Percentiles rank a stretch among this genome's conserved stretches.
phyloP scores from a whole-genome alignment of 23 tunicate species.

The Trididemnum miniatum region DNA sequence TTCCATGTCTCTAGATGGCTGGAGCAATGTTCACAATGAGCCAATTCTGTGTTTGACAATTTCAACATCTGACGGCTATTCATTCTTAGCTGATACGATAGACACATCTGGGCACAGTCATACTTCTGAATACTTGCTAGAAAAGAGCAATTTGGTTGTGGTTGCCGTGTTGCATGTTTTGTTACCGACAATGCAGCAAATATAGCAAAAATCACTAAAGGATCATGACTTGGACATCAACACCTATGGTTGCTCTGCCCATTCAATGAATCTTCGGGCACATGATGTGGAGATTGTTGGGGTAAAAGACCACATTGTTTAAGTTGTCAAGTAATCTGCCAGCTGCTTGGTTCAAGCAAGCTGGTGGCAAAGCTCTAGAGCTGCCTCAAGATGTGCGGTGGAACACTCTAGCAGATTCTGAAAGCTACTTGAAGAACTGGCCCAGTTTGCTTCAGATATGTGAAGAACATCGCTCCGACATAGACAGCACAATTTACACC shows the following conservation, averaged over 20 bases:
- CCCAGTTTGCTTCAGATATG: neutral
- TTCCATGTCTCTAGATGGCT: slow-evolving; percentile 4
- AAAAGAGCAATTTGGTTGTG: too few species aligned
- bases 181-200: slow-evolving; percentile 30
- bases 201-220: slow-evolving; percentile 3
- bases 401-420: neutral
- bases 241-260: slow-evolving; percentile 14
- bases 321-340: neutral
- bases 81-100: neutral
- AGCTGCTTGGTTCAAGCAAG: slow-evolving; percentile 20
- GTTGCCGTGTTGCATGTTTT: slow-evolving; percentile 12
- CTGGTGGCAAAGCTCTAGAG: neutral
- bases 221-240: neutral
- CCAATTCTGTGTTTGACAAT: neutral
- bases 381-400: slow-evolving; percentile 28
- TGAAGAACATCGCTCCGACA: slow-evolving; percentile 7
- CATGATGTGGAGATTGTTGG: neutral
- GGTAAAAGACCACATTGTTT: neutral
- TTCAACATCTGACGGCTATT: neutral
- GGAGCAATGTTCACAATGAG: slow-evolving; percentile 15
- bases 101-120: slow-evolving; percentile 25
- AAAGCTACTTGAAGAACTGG: neutral
- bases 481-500: neutral
- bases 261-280: neutral
- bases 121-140: slow-evolving; percentile 14